Evolutionary conservation across 2,113 vertebrate genomes (phyloP).

Genomic region (Percopsis transmontana): DNA sequence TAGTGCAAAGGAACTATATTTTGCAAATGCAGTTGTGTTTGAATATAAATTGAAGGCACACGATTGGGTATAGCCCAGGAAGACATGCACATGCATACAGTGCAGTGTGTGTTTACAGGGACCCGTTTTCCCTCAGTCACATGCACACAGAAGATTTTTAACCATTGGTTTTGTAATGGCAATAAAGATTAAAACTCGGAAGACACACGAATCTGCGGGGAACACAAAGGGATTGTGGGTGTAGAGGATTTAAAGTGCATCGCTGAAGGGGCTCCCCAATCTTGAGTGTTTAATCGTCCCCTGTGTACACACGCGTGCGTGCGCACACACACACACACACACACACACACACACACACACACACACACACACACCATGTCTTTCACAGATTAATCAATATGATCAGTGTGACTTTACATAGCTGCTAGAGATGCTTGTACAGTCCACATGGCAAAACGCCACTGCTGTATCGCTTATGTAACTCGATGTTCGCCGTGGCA

Average conservation of each 20-base stretch:
- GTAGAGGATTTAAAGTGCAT: slow-evolving; percentile 35
- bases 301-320: neutral
- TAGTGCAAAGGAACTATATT: no score
- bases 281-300: slow-evolving; percentile 29
- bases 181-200: neutral
- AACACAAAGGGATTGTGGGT: slow-evolving; percentile 52
- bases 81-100: no score
- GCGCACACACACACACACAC: slow-evolving; percentile 6
- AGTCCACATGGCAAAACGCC: slow-evolving; percentile 7
- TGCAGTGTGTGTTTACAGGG: no score
- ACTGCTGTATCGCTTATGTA: neutral
- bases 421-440: neutral
- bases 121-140: no score
- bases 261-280: slow-evolving; percentile 35
- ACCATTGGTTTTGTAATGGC: neutral
- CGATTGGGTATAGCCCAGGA: no score
- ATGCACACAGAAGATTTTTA: no score
- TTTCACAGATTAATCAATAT: slow-evolving; percentile 2
- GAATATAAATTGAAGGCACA: no score
- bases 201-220: neutral
- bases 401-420: neutral
- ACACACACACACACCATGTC: neutral
- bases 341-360: neutral
- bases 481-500: slow-evolving; percentile 23
- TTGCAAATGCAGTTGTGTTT: no score